Conservation (phyloP, 1,140 invertebrate genomes). For the Thaumatotibia leucotreta region DNA sequence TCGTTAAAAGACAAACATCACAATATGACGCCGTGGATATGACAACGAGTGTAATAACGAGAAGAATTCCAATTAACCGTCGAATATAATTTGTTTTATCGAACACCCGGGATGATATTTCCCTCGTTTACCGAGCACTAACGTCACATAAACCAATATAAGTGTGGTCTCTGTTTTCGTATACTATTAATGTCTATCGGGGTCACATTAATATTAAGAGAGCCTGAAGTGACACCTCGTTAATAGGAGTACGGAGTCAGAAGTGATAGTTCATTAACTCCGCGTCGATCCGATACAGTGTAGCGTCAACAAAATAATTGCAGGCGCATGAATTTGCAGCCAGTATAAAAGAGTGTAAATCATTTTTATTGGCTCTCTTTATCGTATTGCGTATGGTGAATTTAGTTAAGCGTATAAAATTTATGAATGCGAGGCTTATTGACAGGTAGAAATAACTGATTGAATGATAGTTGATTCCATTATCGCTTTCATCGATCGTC, state of each 20-base stretch:
- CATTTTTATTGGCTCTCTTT: not conserved
- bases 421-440: not conserved
- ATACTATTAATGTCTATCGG: not conserved
- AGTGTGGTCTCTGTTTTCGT: not conserved
- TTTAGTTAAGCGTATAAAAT: not conserved
- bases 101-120: not conserved
- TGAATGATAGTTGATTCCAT: not conserved
- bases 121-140: not conserved
- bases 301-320: slow-evolving; percentile 13
- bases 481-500: not conserved
- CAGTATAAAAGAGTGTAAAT: not conserved
- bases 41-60: not conserved
- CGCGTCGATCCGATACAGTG: not conserved
- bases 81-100: slow-evolving; percentile 2
- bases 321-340: not conserved
- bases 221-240: not conserved
- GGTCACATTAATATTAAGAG: not conserved
- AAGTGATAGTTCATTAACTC: slow-evolving; percentile 14
- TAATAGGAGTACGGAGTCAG: not conserved
- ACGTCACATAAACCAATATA: not conserved
- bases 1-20: not conserved
- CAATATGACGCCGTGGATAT: not conserved
- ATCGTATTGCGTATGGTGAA: not conserved
- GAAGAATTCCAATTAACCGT: slow-evolving; percentile 10
- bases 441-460: not conserved